A percentile compares a stretch with the other conserved stretches of the same genome.
Evolutionary conservation across 1,140 invertebrate genomes (phyloP).

Genomic region (Berghia stephanieae): DNA sequence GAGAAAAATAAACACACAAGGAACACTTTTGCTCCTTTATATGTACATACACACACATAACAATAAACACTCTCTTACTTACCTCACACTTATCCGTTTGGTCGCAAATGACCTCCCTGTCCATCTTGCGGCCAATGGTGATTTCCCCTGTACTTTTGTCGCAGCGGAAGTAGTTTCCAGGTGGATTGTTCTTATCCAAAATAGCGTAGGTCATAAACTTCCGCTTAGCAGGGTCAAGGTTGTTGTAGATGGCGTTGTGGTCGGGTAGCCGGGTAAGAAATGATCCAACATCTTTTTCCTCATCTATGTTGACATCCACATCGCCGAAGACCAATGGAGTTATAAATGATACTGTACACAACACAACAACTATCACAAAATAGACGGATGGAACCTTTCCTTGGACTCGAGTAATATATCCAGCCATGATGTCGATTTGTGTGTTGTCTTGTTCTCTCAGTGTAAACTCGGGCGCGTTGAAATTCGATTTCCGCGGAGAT

Average conservation of each 20-base stretch:
- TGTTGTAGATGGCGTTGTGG: conserved; percentile 27
- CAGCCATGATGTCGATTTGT: not conserved
- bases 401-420: not conserved
- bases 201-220: conserved; percentile 36
- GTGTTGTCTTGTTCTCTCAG: not conserved
- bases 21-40: not conserved
- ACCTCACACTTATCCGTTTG: conserved; percentile 32
- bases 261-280: conserved; percentile 40
- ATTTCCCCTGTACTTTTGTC: conserved; percentile 34
- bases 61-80: no score
- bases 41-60: no score
- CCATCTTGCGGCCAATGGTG: conserved; percentile 34
- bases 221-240: conserved; percentile 27
- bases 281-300: conserved; percentile 32
- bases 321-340: no score
- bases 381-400: no score
- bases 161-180: conserved; percentile 38
- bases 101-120: conserved; percentile 45
- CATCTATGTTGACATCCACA: conserved; percentile 30
- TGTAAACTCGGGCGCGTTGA: not conserved
- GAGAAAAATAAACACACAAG: not conserved
- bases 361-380: no score
- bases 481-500: not conserved
- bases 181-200: conserved; percentile 32
- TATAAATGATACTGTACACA: not conserved